A percentile compares a stretch with the other conserved stretches of the same genome.
phyloP scores from a whole-genome alignment of 2,797 vertebrate genomes.

The Oreonectes daqikongensis region DNA sequence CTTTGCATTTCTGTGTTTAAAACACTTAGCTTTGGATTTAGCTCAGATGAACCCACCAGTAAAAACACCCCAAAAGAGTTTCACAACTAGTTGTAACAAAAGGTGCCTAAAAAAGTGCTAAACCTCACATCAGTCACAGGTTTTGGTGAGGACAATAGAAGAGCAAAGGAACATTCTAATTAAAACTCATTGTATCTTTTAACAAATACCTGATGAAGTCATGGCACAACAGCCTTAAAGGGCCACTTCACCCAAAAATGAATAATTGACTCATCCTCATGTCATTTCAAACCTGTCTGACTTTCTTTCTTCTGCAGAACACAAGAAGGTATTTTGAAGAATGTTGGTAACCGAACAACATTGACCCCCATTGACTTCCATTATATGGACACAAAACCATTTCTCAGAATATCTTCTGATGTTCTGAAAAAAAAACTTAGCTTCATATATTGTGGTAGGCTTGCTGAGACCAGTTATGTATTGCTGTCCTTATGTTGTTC shows the following conservation, averaged over 20 bases:
- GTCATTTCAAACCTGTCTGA: neutral
- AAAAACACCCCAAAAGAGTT: neutral
- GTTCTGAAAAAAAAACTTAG: too few species aligned
- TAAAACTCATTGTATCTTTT: neutral
- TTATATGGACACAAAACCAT: too few species aligned
- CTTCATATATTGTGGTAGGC: too few species aligned
- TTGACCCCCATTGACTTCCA: too few species aligned
- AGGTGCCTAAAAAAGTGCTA: neutral
- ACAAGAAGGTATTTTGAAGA: too few species aligned
- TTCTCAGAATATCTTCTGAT: too few species aligned
- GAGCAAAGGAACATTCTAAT: neutral
- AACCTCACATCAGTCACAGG: neutral
- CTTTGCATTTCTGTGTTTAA: slow-evolving; percentile 57
- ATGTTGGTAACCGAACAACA: too few species aligned
- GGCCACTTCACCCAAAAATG: neutral
- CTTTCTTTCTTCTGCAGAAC: neutral
- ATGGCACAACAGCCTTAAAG: neutral
- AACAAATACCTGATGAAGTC: neutral
- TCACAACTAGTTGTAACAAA: neutral
- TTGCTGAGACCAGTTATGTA: too few species aligned
- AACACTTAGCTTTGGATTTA: slow-evolving; percentile 53
- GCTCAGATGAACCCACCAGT: slow-evolving; percentile 27
- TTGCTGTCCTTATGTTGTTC: too few species aligned
- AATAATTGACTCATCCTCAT: neutral
- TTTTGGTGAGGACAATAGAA: neutral